Percentiles rank a stretch among this genome's conserved stretches.
These are phyloP conservation scores for Drosophila fuyamai DNA, from an alignment of 1,140 invertebrate species.

Conservation along the genomic window DNA sequence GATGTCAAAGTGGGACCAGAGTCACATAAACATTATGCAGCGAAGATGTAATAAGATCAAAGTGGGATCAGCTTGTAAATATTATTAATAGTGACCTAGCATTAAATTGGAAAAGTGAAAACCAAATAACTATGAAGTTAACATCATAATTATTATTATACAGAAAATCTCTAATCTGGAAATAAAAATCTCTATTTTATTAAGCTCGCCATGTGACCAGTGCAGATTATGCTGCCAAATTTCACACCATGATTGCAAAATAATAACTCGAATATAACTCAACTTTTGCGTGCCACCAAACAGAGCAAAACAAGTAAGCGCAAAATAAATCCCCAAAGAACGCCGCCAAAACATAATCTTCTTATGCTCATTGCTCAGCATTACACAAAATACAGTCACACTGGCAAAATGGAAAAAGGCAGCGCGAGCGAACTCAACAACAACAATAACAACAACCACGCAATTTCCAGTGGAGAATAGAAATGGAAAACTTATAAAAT, in stretches of 20 bases:
- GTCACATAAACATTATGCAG: no score
- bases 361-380: constrained; percentile 47
- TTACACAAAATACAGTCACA: constrained; percentile 37
- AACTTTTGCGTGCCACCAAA: constrained; percentile 1
- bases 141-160: not conserved
- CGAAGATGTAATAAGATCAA: no score
- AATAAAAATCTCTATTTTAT: no score
- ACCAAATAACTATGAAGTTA: not conserved
- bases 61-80: not conserved
- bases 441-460: not conserved
- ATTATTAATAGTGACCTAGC: no score
- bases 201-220: not conserved
- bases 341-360: constrained; percentile 36
- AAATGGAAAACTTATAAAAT: constrained; percentile 79
- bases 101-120: not conserved
- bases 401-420: constrained; percentile 19
- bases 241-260: not conserved
- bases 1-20: constrained; percentile 19
- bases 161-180: no score
- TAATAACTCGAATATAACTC: constrained; percentile 20
- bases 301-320: constrained; percentile 15
- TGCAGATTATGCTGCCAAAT: not conserved
- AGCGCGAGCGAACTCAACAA: not conserved
- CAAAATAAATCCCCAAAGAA: constrained; percentile 22
- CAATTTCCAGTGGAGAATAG: constrained; percentile 23